Evolutionary conservation across 2,888 invertebrate genomes (phyloP).

Genomic region (Strigamia maritima): DNA sequence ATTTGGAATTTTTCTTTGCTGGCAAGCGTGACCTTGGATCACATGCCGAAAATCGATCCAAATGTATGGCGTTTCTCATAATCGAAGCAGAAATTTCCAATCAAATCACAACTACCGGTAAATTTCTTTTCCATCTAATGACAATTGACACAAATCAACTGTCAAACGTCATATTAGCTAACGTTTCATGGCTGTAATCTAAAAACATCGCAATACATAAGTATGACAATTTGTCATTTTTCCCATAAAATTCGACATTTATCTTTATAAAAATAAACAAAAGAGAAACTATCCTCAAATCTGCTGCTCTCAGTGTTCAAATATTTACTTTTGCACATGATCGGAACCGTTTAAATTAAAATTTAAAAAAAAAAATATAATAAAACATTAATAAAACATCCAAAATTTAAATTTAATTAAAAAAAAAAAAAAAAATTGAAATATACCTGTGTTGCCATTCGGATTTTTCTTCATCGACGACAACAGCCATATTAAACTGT

Average conservation of each 20-base stretch:
- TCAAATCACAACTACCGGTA: background rate
- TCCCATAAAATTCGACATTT: background rate
- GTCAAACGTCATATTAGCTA: too few species aligned
- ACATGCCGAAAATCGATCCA: constrained; percentile 2
- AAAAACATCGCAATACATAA: too few species aligned
- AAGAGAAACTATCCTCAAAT: background rate
- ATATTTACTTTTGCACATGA: too few species aligned
- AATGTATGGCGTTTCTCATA: background rate
- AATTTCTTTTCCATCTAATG: too few species aligned
- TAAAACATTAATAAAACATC: too few species aligned
- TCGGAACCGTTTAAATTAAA: too few species aligned
- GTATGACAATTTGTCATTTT: background rate
- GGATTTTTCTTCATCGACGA: background rate
- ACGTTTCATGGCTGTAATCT: too few species aligned
- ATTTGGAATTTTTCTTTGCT: background rate
- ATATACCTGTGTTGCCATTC: constrained; percentile 5
- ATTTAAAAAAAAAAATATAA: too few species aligned
- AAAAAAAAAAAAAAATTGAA: background rate
- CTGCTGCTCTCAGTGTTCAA: too few species aligned
- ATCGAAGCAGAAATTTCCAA: background rate
- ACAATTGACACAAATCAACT: too few species aligned
- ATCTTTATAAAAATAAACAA: background rate
- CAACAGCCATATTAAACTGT: background rate
- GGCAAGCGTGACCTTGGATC: background rate
- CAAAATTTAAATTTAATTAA: too few species aligned